Percentiles rank a stretch among this genome's conserved stretches.
Conservation (phyloP, 1,140 invertebrate species). For the Argopecten irradians region DNA sequence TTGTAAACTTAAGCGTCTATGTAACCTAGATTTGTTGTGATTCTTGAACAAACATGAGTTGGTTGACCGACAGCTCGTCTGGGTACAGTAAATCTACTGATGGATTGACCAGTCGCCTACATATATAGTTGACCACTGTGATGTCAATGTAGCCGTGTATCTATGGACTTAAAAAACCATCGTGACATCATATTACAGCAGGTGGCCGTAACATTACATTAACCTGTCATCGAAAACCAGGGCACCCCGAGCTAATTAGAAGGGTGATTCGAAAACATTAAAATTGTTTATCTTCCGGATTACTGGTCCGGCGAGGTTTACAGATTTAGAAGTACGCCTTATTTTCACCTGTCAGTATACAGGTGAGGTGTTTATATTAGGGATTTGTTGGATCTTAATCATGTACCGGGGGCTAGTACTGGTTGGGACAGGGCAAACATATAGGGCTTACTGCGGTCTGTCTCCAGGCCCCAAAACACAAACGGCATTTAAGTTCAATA, state of each 20-base stretch:
- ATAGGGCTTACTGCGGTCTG: not conserved
- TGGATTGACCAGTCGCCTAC: not conserved
- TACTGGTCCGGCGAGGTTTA: conserved; percentile 20
- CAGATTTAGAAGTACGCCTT: conserved; percentile 16
- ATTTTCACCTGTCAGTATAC: conserved; percentile 5
- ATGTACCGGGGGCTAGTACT: conserved; percentile 1
- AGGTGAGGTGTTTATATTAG: conserved; percentile 21
- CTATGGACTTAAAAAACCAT: not conserved
- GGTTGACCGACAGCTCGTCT: not conserved
- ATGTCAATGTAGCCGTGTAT: not conserved
- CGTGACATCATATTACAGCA: not conserved
- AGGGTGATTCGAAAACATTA: not conserved
- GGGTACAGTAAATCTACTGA: not conserved
- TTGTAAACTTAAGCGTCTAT: conserved; percentile 1
- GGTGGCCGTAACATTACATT: not conserved
- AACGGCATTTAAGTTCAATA: conserved; percentile 11
- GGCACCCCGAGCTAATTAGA: not conserved
- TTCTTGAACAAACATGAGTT: not conserved
- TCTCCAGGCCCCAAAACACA: not conserved
- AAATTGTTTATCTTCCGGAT: conserved; percentile 22
- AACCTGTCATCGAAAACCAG: not conserved
- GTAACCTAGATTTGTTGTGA: not conserved
- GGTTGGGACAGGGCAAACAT: conserved; percentile 5
- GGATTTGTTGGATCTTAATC: conserved; percentile 11
- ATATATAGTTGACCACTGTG: not conserved